Conservation (phyloP, 1,140 invertebrate genomes). For the Cheumatopsyche charites region DNA sequence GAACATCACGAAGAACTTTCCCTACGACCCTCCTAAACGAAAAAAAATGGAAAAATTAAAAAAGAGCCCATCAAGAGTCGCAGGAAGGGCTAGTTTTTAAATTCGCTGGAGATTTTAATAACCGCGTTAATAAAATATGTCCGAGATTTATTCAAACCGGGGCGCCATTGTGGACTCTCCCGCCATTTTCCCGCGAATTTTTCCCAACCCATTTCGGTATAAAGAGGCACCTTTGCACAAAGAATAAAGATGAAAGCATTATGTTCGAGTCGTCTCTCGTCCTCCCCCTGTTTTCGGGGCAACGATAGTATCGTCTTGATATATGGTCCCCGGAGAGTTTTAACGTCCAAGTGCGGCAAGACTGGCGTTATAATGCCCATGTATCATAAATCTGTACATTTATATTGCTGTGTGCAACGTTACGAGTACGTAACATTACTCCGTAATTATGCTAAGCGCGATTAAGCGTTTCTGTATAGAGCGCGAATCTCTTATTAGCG, state of each 20-base stretch:
- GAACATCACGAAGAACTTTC: neutral
- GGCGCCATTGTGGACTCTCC: neutral
- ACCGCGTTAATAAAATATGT: slow-evolving; percentile 28
- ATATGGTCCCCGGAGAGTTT: slow-evolving; percentile 41
- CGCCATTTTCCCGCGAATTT: slow-evolving; percentile 12
- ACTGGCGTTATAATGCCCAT: slow-evolving; percentile 33
- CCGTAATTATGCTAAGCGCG: neutral
- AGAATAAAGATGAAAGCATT: slow-evolving; percentile 42
- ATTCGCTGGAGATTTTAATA: slow-evolving; percentile 20
- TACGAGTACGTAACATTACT: neutral
- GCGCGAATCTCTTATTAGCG: no score
- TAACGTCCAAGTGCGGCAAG: slow-evolving; percentile 39
- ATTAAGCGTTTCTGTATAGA: no score
- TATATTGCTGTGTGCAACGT: neutral
- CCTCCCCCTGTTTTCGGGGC: slow-evolving; percentile 36
- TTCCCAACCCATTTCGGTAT: slow-evolving; percentile 3
- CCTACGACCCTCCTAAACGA: no score
- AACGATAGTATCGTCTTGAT: slow-evolving; percentile 40
- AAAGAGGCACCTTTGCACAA: slow-evolving; percentile 30
- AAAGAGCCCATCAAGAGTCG: neutral
- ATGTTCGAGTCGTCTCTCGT: slow-evolving; percentile 33
- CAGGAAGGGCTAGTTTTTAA: slow-evolving; percentile 13
- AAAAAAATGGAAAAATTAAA: no score
- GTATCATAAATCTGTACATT: slow-evolving; percentile 34
- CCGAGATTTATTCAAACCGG: slow-evolving; percentile 14